These are phyloP conservation scores for Melitaea cinxia DNA, from an alignment of 1,140 invertebrate species.

Conservation along the genomic window DNA sequence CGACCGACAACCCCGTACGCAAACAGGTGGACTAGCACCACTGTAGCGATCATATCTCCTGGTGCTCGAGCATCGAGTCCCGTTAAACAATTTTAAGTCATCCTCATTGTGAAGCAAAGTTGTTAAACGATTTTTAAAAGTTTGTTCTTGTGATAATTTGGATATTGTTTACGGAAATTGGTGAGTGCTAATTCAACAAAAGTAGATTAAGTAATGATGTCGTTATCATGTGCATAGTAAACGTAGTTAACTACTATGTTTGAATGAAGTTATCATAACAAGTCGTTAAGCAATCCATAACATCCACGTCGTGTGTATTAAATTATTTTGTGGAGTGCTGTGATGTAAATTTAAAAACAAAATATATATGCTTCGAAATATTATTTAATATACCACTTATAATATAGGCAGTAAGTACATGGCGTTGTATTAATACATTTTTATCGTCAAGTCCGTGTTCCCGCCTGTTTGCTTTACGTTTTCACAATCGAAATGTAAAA, in stretches of 20 bases:
- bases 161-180: neutral
- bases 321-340: neutral
- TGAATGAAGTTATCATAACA: conserved; percentile 39
- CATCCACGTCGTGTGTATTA: conserved; percentile 17
- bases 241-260: too few species aligned
- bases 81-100: too few species aligned
- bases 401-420: conserved; percentile 12
- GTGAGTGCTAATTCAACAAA: conserved; percentile 1
- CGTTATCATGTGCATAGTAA: too few species aligned
- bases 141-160: neutral
- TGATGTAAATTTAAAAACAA: neutral
- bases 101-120: too few species aligned
- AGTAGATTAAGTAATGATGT: neutral
- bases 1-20: conserved; percentile 20
- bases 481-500: too few species aligned
- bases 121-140: neutral
- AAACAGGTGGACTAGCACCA: conserved; percentile 37
- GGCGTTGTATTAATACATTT: neutral
- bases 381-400: conserved; percentile 17
- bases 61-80: conserved; percentile 5
- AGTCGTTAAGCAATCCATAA: conserved; percentile 30
- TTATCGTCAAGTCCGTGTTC: neutral
- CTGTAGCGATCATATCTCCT: neutral
- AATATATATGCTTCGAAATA: neutral
- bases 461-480: neutral